Conservation (phyloP, 2,113 vertebrate genomes). For the Tychaedon coryphoeus region DNA sequence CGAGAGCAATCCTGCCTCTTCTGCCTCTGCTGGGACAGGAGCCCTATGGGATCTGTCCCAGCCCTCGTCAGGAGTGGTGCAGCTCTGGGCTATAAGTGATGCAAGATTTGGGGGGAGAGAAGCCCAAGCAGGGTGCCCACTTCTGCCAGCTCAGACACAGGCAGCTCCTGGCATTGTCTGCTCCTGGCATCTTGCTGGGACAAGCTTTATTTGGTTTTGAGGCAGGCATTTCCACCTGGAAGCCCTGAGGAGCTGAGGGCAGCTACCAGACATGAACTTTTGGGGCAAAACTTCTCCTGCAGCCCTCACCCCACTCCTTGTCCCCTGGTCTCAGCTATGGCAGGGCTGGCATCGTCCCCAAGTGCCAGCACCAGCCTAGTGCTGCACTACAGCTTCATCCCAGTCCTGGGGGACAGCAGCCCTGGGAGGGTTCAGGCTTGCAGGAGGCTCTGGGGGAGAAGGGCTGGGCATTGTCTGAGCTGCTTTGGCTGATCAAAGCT, state of each 20-base stretch:
- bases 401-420: neutral
- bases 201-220: neutral
- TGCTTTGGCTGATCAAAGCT: neutral
- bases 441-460: neutral
- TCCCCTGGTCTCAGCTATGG: neutral
- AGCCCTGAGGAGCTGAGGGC: neutral
- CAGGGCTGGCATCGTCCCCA: neutral
- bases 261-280: neutral
- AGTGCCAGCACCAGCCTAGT: neutral
- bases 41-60: accelerated
- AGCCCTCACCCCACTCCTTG: neutral
- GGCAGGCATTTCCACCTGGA: neutral
- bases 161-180: neutral
- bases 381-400: neutral
- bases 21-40: neutral
- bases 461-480: neutral
- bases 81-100: neutral
- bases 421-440: neutral
- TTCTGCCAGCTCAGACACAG: neutral
- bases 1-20: neutral
- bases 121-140: accelerated
- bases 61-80: accelerated
- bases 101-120: neutral
- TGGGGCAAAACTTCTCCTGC: neutral
- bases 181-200: neutral